phyloP scores from a whole-genome alignment of 2,113 vertebrate genomes.

The Indicator indicator region DNA sequence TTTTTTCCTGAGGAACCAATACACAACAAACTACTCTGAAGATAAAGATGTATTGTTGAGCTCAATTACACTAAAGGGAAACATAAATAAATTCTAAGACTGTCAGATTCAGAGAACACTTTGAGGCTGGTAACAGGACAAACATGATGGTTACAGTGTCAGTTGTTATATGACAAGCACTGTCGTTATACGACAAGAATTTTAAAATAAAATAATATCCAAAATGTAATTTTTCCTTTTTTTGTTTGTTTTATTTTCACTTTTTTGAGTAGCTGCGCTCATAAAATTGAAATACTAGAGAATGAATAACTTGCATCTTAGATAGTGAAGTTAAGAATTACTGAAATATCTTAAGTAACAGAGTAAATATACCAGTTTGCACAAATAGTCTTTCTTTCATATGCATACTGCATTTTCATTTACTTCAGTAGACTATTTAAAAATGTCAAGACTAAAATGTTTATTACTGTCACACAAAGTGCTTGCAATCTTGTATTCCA shows the following conservation, averaged over 20 bases:
- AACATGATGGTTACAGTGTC: not conserved
- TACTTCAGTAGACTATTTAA: not conserved
- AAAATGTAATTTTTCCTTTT: not conserved
- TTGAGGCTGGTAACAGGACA: not conserved
- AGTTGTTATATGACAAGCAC: not conserved
- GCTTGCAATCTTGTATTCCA: not conserved
- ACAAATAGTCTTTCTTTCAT: not conserved
- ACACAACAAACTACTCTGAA: not conserved
- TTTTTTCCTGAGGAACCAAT: not conserved
- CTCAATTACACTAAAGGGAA: not conserved
- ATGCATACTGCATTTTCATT: not conserved
- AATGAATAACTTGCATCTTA: not conserved
- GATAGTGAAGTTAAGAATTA: not conserved
- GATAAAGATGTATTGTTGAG: slow-evolving; percentile 22
- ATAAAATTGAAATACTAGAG: not conserved
- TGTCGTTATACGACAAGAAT: not conserved
- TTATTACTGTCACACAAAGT: not conserved
- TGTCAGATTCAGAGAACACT: slow-evolving; percentile 19
- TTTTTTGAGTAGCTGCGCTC: not conserved
- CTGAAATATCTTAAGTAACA: not conserved
- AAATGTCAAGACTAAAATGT: not conserved
- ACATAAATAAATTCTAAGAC: slow-evolving; percentile 34
- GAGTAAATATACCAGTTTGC: not conserved
- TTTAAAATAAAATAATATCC: not conserved
- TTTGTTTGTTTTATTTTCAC: not conserved